Evolutionary conservation across 2,797 vertebrate genomes (phyloP), one percentile per base, ranked within the genome.

Genomic region (Diglossa cyanea): DNA sequence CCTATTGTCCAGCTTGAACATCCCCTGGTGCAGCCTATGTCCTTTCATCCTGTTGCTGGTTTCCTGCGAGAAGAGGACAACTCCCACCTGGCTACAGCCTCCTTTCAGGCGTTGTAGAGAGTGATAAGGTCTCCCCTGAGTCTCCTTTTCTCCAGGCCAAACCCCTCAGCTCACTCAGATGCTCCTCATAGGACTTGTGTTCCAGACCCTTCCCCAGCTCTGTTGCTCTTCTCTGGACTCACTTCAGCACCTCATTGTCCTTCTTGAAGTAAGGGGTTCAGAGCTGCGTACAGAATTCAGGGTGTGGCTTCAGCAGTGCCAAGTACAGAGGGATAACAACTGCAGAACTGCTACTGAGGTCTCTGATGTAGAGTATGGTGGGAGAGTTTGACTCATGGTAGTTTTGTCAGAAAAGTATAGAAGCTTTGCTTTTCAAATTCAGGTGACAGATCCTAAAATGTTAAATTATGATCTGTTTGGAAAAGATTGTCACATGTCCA

Each of bases 41-140:
- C 35, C 35, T 55, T 5, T 50, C 10, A 44, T 55, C 28, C 42
- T 62, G 19, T 37, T 40, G 19, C 21, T 67, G 0, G 15, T 17
- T 68, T 13, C 70, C 31, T 37, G 21, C 0, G 6, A 75, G 35
- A 61, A 75, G 26, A 75, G 11, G 9, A 13, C 4, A 4, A 4
- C 9, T 2, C 21, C 26, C 9, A 14, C 13, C 17, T 12, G 17
- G 31, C 13, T 44, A 33, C 26, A 12, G 0, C 19, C 17, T 54
- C 13, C 26, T 50, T 61, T 33, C 24, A 55, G 42, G 28, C 9
- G 13, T 10, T 48, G 11, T 25, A 28, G 31, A 12, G 54, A 68
- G 23, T 0, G 1, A 15, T 21, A 14, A 44, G 7, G 7, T 28
- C 42, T n/a, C 16, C 21, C 23, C 35, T 30, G 18, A 62, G 9